Evolutionary conservation across 2,113 vertebrate species (phyloP), one percentile per base, ranked within the genome.

Genomic region (Eonycteris spelaea): DNA sequence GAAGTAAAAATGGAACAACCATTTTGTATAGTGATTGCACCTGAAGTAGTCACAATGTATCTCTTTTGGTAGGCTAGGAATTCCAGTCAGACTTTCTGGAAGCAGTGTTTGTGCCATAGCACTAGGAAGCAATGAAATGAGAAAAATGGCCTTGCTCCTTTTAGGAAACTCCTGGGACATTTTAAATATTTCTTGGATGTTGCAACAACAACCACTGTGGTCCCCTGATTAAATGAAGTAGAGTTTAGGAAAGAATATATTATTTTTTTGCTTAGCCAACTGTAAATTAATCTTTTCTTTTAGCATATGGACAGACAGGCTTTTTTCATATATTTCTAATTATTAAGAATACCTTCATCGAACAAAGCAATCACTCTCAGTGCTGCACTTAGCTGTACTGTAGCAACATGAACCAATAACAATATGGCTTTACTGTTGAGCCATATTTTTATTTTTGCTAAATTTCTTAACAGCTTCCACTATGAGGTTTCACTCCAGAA

Each of bases 211-310:
- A 94, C 74, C 4, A 90, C 12, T 65, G 7, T 2, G 85, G 53
- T 15, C 24, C 40, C 91, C 51, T 48, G 57, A 86, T 84, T 86
- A 74, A 70, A 22, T 35, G 9, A 91, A 91, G 59, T 45, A 48
- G 19, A 55, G 22, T 85, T 95, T 80, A 48, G 65, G 48, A 40
- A 79, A 95, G 21, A 94, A 57, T 61, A 30, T 26, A 77, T 65
- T 51, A 73, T 35, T 53, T 78, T 78, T 94, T 96, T 94, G 40
- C 78, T 93, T 84, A 86, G 15, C 14, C 57, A 93, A 83, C 48
- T 48, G 2, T 78, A 89, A 86, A 63, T 63, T 48, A 78, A 83
- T n/a, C 33, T 67, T 93, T 74, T n/a, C 4, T 88, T 92, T 74
- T 79, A 86, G n/a, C 28, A 74, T 38, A 86, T 33, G 43, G 28